These are phyloP conservation scores for Ormyrus thymus DNA, from an alignment of 2,888 invertebrate species.

Conservation along the genomic window DNA sequence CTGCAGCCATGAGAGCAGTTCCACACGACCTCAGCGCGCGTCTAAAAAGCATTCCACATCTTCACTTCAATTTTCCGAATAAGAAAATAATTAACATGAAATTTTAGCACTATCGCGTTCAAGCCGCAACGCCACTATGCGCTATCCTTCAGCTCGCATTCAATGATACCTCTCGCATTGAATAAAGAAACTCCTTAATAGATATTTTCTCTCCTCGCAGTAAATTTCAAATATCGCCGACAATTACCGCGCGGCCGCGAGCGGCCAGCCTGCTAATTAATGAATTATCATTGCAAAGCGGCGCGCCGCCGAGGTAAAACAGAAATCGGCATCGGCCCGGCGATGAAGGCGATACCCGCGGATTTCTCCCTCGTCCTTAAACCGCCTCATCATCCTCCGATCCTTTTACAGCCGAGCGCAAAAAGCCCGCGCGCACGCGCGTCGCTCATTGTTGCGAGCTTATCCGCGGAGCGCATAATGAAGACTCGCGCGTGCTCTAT, in stretches of 20 bases:
- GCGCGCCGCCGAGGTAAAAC: slow-evolving; percentile 3
- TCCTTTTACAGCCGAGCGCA: slow-evolving; percentile 8
- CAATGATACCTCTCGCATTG: background rate
- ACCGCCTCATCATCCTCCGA: background rate
- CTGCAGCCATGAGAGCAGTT: too few species aligned
- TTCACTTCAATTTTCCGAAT: background rate
- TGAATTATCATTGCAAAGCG: slow-evolving; percentile 41
- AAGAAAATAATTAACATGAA: slow-evolving; percentile 6
- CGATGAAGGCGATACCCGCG: background rate
- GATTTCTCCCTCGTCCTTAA: slow-evolving; percentile 29
- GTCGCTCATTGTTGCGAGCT: slow-evolving; percentile 45
- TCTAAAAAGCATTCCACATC: background rate
- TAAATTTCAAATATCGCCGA: slow-evolving; percentile 8
- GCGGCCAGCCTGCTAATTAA: slow-evolving; percentile 26
- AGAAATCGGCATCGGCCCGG: slow-evolving; percentile 32
- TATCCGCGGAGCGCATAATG: slow-evolving; percentile 42
- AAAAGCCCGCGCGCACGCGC: slow-evolving; percentile 14
- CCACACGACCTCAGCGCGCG: too few species aligned
- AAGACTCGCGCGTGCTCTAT: slow-evolving; percentile 45
- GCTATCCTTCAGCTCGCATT: background rate
- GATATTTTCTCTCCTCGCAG: background rate
- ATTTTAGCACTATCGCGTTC: background rate
- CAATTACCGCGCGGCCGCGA: background rate
- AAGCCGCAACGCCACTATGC: background rate
- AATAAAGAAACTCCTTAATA: slow-evolving; percentile 1